Evolutionary conservation across 2,113 vertebrate species (phyloP).

Genomic region (Prunella fulvescens): DNA sequence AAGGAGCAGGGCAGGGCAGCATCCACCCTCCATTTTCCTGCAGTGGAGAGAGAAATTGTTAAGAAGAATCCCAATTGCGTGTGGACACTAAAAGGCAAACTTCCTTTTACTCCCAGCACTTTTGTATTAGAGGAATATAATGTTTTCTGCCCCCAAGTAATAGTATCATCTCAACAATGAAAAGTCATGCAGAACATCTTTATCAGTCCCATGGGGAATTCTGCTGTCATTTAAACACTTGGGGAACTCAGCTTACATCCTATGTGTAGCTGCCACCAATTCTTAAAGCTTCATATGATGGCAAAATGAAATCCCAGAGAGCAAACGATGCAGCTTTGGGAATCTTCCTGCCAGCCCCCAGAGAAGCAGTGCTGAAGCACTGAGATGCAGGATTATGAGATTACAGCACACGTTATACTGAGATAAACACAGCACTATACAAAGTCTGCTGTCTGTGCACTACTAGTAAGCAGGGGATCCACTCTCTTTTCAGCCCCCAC

Average conservation of each 20-base stretch:
- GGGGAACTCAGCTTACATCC: not conserved
- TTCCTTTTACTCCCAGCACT: not conserved
- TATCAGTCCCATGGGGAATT: not conserved
- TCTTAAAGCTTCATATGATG: not conserved
- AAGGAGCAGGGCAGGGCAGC: not conserved
- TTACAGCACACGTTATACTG: not conserved
- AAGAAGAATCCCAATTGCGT: not conserved
- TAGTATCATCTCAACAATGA: not conserved
- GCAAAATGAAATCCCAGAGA: not conserved
- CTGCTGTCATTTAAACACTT: not conserved
- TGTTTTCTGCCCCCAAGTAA: not conserved
- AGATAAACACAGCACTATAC: not conserved
- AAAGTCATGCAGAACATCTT: not conserved
- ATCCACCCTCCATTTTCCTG: not conserved
- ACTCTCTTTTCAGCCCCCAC: not conserved
- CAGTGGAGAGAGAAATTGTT: not conserved
- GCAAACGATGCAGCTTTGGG: fast-evolving
- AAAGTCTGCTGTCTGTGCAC: not conserved
- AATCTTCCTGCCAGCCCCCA: not conserved
- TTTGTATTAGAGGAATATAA: not conserved
- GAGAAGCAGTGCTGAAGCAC: not conserved
- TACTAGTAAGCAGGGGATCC: not conserved
- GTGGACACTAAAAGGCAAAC: not conserved
- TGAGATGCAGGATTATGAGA: not conserved
- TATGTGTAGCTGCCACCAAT: not conserved